Evolutionary conservation across 2,888 invertebrate genomes (phyloP), one percentile per base, ranked within the genome.

Genomic region (Leucoma salicis): DNA sequence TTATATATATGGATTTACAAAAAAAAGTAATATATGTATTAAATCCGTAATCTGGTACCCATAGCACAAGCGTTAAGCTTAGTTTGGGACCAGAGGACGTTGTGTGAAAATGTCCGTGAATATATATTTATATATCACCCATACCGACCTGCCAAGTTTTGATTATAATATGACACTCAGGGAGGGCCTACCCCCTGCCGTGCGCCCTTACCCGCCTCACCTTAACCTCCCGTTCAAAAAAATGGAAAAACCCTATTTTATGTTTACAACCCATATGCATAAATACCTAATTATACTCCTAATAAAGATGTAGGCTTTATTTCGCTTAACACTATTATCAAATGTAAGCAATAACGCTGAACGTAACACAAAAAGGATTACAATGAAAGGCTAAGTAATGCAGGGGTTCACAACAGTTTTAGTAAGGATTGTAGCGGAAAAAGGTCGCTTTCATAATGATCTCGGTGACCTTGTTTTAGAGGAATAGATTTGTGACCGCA

Each of bases 291-390:
- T 31, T 38, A 37, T 31, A 25, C 18, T n/a, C n/a, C 2, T 10
- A 3, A 10, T 21, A 27, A 29, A 11, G 8, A 29, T 6, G 13
- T 13, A 5, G 13, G 29, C 13, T 7, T 11, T n/a, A 32, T 29
- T 36, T 24, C 2, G 3, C 21, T 13, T 21, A 37, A 18, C 31
- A 37, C 32, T 28, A 28, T 28, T 37, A 34, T 34, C 21, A 28
- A 42, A 42, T 42, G 33, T 37, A 37, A 37, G 33, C 21, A 29
- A 42, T 42, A 37, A 18, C 12, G 18, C 4, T 12, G 14, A 41
- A 35, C 32, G 35, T 41, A 27, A 31, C 38, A 42, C 35, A 32
- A 14, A 45, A 45, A 25, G 45, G 40, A 40, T 41, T 35, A 40
- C 14, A 11, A 8, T 37, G 32, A 46, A 42, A 36, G 35, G 15